Base-by-base conservation (phyloP, 2,888 invertebrate genomes). In the Thelaira solivaga region DNA sequence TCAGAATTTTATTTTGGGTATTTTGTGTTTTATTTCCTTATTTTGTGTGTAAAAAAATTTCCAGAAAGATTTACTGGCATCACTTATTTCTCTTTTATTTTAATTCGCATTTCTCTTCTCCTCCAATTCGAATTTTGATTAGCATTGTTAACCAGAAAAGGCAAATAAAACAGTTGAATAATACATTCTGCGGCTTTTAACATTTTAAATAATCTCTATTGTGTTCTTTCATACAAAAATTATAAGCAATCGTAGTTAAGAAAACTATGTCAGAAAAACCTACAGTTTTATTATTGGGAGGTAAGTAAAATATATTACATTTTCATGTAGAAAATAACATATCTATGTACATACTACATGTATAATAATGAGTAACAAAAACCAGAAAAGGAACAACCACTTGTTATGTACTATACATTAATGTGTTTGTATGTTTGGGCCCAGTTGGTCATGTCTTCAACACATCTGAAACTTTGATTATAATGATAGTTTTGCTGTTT, bases 251-350 rank as follows among this genome's bases (percentile, higher is more conserved):
- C n/a, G n/a, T n/a, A n/a, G n/a, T n/a, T n/a, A 39, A 79, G 39
- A 69, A 79, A 31, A 57, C 31, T 73, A 86, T 86, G 86, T 83
- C 86, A 72, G 85, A 86, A 57, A 89, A 89, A 82, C 89, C 89
- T 74, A 86, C 85, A 68, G 86, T 89, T 68, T 82, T 89, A 72
- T 85, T 89, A 80, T 84, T 89, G 76, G 89, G 89, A 82, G 89
- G 89, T 89, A 84, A 85, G 84, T 43, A 41, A 41, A 10, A 41
- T 31, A 18, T n/a, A 18, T 18, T 45, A 6, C n/a, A 8, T 18
- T 20, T 24, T 53, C 39, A 36, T n/a, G 22, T 43, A 36, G 13
- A 1, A 22, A 16, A 8, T 6, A 24, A 2, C 51, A 16, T 55
- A 53, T 22, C n/a, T n/a, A n/a, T n/a, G n/a, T 65, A 57, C 55